phyloP scores from a whole-genome alignment of 1,140 invertebrate species.

The Steinernema feltiae region DNA sequence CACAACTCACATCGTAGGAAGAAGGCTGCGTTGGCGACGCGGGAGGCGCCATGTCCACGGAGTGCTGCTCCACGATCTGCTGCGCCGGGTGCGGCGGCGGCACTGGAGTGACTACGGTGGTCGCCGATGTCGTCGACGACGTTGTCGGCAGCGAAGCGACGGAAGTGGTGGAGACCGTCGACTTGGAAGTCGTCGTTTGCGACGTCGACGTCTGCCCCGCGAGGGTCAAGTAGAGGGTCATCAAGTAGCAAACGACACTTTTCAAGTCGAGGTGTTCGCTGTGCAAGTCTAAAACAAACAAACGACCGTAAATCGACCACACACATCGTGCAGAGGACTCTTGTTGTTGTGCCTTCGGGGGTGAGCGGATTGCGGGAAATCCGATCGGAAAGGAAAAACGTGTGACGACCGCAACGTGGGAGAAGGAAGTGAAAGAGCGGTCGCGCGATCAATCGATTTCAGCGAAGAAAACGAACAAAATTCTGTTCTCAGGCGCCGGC shows the following conservation, averaged over 20 bases:
- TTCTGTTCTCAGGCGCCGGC: no score
- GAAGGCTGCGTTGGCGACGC: background rate
- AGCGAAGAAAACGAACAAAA: background rate
- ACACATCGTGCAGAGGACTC: no score
- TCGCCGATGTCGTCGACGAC: background rate
- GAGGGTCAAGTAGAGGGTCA: slow-evolving; percentile 44
- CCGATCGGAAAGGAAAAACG: background rate
- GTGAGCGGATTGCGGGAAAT: background rate
- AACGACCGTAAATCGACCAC: background rate
- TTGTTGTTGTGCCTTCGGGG: no score
- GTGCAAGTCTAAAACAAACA: slow-evolving; percentile 45
- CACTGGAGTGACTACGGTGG: background rate
- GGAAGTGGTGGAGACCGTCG: background rate
- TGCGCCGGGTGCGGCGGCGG: slow-evolving; percentile 1
- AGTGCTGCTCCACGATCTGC: slow-evolving; percentile 9
- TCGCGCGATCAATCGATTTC: slow-evolving; percentile 10
- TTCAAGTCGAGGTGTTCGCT: slow-evolving; percentile 53
- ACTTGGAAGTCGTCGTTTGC: slow-evolving; percentile 3
- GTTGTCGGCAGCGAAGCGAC: background rate
- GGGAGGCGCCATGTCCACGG: background rate
- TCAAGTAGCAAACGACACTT: slow-evolving; percentile 49
- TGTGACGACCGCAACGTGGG: background rate
- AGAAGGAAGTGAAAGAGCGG: background rate
- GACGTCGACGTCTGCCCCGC: background rate
- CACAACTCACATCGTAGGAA: slow-evolving; percentile 9